These are phyloP conservation scores for Psittacus erithacus DNA, from an alignment of 2,113 vertebrate genomes.

Conservation along the genomic window DNA sequence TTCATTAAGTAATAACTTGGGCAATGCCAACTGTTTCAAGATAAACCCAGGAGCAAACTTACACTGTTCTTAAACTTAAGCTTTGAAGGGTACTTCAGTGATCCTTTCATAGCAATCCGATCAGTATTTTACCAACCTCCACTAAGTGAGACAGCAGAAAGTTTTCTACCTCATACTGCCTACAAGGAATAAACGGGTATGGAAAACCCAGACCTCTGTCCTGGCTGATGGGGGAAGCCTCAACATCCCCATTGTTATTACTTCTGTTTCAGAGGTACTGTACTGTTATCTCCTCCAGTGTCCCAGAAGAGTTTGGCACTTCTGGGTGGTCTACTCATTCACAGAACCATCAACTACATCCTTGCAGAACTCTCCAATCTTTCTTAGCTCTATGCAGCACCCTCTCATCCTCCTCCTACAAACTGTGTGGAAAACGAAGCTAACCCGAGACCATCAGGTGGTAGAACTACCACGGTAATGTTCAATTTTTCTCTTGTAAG, in stretches of 20 bases:
- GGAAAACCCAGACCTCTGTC: background rate
- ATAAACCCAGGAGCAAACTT: background rate
- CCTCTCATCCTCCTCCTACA: background rate
- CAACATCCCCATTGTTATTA: background rate
- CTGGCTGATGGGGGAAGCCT: background rate
- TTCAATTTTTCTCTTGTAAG: background rate
- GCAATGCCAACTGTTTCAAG: background rate
- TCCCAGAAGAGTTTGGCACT: background rate
- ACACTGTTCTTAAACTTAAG: background rate
- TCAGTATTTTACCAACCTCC: background rate
- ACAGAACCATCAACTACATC: background rate
- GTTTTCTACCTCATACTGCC: background rate
- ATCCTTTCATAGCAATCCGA: background rate
- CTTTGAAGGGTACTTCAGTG: background rate
- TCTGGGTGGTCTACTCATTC: background rate
- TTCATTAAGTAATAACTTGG: background rate
- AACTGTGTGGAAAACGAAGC: background rate
- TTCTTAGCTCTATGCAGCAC: background rate
- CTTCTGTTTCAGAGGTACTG: background rate
- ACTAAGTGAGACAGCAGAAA: background rate
- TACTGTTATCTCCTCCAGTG: background rate
- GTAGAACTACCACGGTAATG: accelerated
- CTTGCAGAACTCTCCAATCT: background rate
- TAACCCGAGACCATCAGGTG: background rate
- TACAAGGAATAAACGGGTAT: background rate